Evolutionary conservation across 2,797 vertebrate species (phyloP), one percentile per base, ranked within the genome.

Genomic region (Helostoma temminkii): DNA sequence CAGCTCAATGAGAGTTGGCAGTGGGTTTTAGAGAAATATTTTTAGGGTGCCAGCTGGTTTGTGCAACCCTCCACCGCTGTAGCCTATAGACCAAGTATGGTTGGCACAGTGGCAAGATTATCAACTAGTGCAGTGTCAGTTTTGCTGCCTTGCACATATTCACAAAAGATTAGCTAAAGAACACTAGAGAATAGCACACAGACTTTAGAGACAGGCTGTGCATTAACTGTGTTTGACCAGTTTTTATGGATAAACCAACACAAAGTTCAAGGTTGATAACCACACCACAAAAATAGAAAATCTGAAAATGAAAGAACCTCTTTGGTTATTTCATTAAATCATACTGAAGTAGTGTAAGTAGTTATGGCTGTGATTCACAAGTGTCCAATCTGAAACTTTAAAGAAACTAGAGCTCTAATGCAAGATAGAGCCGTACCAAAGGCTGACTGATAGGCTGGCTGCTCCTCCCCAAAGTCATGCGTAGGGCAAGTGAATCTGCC

Each of bases 1-100:
- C 78, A 77, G 81, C 78, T 85, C 66, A 71, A 62, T 70, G 66
- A 68, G 71, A 66, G 82, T 39, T 87, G 68, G 82, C 74, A 70
- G 69, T 34, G 43, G 42, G 64, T 60, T 75, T 45, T 47, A 62
- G 67, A 65, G 76, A 69, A 78, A 80, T 71, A 65, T 76, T 78
- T 78, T 76, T 71, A 66, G 63, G 65, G 52, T 63, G 65, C 60
- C 68, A 74, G 71, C 48, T 63, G 43, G 56, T 66, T 19, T 50
- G 66, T 4, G 34, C 30, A 32, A 3, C 30, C 9, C 34, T 37
- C 34, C 32, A 14, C 54, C 53, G 43, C 71, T 69, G 74, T 9
- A 19, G 71, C 67, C 41, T 2, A n/a, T 47, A 64, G 14, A 37
- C 66, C 79, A 22, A 21, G 39, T 50, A 81, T 77, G 25, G 30